phyloP scores from a whole-genome alignment of 1,140 invertebrate genomes.

The Polypedilum vanderplanki region DNA sequence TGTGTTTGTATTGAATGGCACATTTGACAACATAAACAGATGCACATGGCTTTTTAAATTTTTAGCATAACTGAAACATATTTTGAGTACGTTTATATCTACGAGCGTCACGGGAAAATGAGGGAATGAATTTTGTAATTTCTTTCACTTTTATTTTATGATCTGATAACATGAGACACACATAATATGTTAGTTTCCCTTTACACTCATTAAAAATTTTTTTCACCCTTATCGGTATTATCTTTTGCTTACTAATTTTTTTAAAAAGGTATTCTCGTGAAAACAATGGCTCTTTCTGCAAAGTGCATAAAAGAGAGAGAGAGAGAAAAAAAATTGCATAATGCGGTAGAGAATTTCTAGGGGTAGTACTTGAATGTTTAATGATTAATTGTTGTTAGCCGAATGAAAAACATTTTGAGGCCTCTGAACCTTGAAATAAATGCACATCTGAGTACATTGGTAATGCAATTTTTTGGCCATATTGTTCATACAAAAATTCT shows the following conservation, averaged over 20 bases:
- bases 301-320: background rate
- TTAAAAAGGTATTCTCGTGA: background rate
- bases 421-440: slow-evolving; percentile 7
- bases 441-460: background rate
- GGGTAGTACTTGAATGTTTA: background rate
- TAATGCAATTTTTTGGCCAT: background rate
- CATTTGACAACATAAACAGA: slow-evolving; percentile 20
- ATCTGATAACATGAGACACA: slow-evolving; percentile 1
- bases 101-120: background rate
- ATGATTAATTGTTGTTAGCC: background rate
- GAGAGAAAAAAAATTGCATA: background rate
- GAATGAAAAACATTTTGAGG: background rate
- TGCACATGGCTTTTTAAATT: slow-evolving; percentile 15
- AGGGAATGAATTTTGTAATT: background rate
- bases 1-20: background rate
- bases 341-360: slow-evolving; percentile 3
- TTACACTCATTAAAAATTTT: background rate
- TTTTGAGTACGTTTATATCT: background rate
- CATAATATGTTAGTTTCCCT: background rate
- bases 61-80: background rate
- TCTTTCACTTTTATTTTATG: background rate
- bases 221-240: background rate
- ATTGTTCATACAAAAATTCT: background rate
- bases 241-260: background rate
- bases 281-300: background rate